A percentile compares a stretch with the other conserved stretches of the same genome.
Conservation (phyloP, 2,113 vertebrate species). For the Microcebus jonahi region DNA sequence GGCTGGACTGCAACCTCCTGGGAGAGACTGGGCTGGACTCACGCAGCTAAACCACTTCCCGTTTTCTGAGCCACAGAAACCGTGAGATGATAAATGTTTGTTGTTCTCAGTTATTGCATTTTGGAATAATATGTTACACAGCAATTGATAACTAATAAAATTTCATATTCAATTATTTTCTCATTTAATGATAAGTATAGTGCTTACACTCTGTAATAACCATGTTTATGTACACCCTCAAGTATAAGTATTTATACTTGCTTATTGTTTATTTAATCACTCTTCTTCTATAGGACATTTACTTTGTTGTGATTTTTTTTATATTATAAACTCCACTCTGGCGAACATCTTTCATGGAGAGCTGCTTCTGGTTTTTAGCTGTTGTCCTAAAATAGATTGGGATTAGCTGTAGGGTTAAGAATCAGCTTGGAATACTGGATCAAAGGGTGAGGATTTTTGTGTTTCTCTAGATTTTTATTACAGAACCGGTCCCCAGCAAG, state of each 20-base stretch:
- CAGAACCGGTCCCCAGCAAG: not conserved
- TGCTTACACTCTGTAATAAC: not conserved
- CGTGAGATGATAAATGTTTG: not conserved
- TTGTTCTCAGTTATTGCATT: not conserved
- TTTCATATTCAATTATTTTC: not conserved
- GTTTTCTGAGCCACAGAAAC: not conserved
- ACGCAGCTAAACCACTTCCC: not conserved
- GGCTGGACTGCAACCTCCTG: not conserved
- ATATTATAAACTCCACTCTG: not conserved
- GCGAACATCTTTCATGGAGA: not conserved
- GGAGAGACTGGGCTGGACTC: not conserved
- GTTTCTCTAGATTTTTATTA: not conserved
- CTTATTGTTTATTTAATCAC: not conserved
- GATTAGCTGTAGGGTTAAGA: not conserved
- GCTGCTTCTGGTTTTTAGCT: not conserved
- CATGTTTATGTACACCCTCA: not conserved
- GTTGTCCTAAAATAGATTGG: not conserved
- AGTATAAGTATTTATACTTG: not conserved
- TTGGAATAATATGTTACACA: not conserved
- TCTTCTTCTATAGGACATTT: not conserved
- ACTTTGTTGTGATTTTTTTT: not conserved
- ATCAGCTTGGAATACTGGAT: not conserved
- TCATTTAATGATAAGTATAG: not conserved
- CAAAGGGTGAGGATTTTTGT: not conserved
- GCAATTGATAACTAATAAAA: not conserved